Evolutionary conservation across 2,888 invertebrate species (phyloP).

Genomic region (Gandaritis pyraliata): DNA sequence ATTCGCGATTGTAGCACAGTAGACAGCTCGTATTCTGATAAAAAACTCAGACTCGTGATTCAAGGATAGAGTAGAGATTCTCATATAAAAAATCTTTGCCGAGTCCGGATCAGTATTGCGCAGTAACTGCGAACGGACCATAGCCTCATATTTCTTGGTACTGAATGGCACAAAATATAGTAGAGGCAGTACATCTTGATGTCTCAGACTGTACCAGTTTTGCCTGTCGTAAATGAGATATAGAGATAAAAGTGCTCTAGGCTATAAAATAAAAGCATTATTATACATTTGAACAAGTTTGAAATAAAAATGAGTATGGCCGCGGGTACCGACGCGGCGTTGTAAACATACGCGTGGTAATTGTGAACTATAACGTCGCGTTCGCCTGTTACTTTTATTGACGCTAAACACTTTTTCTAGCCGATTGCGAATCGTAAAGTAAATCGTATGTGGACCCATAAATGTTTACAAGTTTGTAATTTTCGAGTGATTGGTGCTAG

Average conservation of each 20-base stretch:
- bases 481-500: background rate
- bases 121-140: no score
- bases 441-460: background rate
- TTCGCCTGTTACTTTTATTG: slow-evolving; percentile 16
- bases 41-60: no score
- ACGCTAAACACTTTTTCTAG: slow-evolving; percentile 6
- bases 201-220: background rate
- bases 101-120: no score
- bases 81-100: no score
- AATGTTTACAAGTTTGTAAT: slow-evolving; percentile 4
- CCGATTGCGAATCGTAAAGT: slow-evolving; percentile 16
- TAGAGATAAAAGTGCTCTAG: slow-evolving; percentile 12
- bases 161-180: no score
- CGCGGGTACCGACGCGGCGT: slow-evolving; percentile 19
- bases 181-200: background rate
- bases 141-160: no score
- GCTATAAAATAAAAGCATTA: slow-evolving; percentile 26
- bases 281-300: slow-evolving; percentile 26
- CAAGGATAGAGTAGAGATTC: no score
- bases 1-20: no score
- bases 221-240: slow-evolving; percentile 17
- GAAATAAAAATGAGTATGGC: slow-evolving; percentile 26
- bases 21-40: no score
- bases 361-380: slow-evolving; percentile 12
- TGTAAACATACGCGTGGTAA: slow-evolving; percentile 28